Percentiles rank a stretch among this genome's conserved stretches.
phyloP scores from a whole-genome alignment of 2,113 vertebrate species.

The Baryphthengus martii region DNA sequence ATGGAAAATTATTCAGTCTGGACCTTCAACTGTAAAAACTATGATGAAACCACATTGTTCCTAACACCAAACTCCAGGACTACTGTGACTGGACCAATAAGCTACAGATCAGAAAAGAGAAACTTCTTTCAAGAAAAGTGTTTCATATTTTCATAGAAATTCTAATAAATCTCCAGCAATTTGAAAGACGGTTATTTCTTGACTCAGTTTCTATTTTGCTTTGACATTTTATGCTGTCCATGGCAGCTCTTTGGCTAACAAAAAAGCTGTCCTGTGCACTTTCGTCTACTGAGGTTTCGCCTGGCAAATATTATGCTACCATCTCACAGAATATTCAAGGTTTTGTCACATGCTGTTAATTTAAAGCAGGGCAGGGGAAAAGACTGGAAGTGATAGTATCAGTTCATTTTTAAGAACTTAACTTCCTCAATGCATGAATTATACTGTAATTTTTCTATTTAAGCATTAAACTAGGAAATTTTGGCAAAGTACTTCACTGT shows the following conservation, averaged over 20 bases:
- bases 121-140: neutral
- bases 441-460: neutral
- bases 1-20: neutral
- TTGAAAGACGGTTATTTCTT: neutral
- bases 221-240: neutral
- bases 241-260: neutral
- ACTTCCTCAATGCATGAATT: neutral
- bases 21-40: neutral
- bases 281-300: neutral
- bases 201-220: neutral
- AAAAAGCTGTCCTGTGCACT: neutral
- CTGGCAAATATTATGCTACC: neutral
- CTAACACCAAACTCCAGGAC: neutral
- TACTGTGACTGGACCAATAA: neutral
- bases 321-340: neutral
- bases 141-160: neutral
- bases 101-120: neutral
- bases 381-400: neutral
- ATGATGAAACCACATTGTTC: neutral
- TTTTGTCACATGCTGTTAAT: neutral
- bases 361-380: neutral
- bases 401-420: neutral
- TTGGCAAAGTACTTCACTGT: neutral
- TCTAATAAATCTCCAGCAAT: neutral
- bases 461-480: neutral